phyloP scores from a whole-genome alignment of 2,113 vertebrate genomes.

The Rhinichthys klamathensis region DNA sequence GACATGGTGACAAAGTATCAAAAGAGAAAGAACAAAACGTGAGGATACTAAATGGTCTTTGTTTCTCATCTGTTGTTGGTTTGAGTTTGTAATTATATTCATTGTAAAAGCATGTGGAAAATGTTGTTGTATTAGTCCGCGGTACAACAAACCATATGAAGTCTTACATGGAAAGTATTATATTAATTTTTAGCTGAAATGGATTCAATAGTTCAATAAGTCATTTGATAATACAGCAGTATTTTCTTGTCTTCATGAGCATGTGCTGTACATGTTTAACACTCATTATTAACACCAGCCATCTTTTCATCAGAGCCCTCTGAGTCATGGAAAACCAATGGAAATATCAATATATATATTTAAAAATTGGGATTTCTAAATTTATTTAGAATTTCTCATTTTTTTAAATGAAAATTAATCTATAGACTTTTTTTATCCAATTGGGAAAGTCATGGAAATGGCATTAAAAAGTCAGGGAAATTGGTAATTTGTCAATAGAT shows the following conservation, averaged over 20 bases:
- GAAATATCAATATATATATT: not conserved
- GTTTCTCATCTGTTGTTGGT: conserved; percentile 40
- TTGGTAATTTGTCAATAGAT: too few species aligned
- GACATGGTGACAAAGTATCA: conserved; percentile 99
- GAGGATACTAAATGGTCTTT: conserved; percentile 76
- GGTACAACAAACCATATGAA: not conserved
- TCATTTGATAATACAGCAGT: not conserved
- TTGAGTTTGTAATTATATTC: conserved; percentile 39
- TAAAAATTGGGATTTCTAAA: not conserved
- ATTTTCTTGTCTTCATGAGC: conserved; percentile 11
- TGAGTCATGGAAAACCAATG: not conserved
- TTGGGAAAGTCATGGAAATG: too few species aligned
- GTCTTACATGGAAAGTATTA: not conserved
- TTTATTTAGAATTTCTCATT: too few species aligned
- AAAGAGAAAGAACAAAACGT: conserved; percentile 99
- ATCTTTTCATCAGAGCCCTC: not conserved
- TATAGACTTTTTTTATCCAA: too few species aligned
- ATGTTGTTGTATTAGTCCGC: not conserved
- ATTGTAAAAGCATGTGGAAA: conserved; percentile 32
- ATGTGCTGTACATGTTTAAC: conserved; percentile 4
- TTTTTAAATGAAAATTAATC: too few species aligned
- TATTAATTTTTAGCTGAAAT: not conserved
- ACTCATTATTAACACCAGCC: not conserved
- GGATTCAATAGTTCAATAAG: not conserved
- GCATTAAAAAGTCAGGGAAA: too few species aligned